A percentile compares a stretch with the other conserved stretches of the same genome.
Conservation (phyloP, 1,140 invertebrate genomes). For the Manduca sexta region DNA sequence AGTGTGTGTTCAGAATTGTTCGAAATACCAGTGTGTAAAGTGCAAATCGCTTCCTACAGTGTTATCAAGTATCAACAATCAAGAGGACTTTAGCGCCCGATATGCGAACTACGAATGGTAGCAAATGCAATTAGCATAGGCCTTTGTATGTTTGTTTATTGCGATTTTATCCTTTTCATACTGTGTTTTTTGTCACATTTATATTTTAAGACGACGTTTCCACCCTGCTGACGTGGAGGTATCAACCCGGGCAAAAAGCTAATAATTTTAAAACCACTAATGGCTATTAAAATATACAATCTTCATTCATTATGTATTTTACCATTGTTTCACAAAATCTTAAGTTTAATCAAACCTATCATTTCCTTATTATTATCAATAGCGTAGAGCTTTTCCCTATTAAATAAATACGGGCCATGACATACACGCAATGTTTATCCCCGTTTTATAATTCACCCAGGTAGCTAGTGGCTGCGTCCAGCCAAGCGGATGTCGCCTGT, state of each 20-base stretch:
- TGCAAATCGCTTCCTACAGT: no score
- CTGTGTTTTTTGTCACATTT: neutral
- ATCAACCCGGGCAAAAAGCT: neutral
- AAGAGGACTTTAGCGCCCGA: no score
- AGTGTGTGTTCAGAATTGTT: no score
- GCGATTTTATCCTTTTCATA: neutral
- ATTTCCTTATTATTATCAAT: neutral
- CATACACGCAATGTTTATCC: slow-evolving; percentile 8
- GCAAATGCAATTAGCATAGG: no score
- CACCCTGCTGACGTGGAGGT: neutral
- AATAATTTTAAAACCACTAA: no score
- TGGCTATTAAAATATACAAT: no score
- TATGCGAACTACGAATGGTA: no score
- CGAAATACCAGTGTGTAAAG: no score
- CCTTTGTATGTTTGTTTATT: no score
- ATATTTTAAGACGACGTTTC: neutral
- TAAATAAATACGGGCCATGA: neutral
- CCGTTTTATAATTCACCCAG: slow-evolving; percentile 18
- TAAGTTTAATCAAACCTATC: no score
- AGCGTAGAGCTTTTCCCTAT: neutral
- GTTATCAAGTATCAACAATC: no score
- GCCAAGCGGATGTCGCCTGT: slow-evolving; percentile 6
- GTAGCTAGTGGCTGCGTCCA: slow-evolving; percentile 8
- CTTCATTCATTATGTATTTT: slow-evolving; percentile 10
- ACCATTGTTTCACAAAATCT: neutral